Conservation (phyloP, 2,888 invertebrate genomes). For the Drosophila anomalipes region DNA sequence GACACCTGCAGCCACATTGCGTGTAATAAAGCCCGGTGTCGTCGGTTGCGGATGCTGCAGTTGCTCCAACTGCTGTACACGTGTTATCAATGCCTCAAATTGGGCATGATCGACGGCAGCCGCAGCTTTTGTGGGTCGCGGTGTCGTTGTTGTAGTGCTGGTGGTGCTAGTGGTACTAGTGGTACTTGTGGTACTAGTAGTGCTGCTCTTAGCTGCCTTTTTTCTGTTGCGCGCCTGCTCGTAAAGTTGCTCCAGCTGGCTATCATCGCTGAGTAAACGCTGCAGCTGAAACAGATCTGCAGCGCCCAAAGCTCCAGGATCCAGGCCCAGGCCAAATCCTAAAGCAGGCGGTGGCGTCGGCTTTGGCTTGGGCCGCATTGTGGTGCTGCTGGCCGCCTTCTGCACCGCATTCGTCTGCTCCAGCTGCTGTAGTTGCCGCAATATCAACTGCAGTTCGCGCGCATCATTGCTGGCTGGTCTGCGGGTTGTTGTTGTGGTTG, state of each 20-base stretch:
- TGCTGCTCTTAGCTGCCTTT: conserved; percentile 33
- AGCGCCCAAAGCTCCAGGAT: conserved; percentile 24
- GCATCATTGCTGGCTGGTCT: conserved; percentile 45
- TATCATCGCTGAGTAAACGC: conserved; percentile 85
- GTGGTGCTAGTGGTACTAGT: conserved; percentile 36
- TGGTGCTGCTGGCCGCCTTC: conserved; percentile 27
- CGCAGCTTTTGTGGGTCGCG: conserved; percentile 59
- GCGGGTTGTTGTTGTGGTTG: conserved; percentile 32
- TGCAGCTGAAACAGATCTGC: conserved; percentile 86
- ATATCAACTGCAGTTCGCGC: conserved; percentile 69
- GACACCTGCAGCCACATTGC: conserved; percentile 65
- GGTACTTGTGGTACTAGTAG: conserved; percentile 28
- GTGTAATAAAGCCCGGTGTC: conserved; percentile 72
- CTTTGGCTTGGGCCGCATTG: conserved; percentile 4
- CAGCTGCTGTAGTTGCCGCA: conserved; percentile 72
- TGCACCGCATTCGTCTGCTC: conserved; percentile 63
- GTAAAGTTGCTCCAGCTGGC: conserved; percentile 81
- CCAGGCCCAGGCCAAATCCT: conserved; percentile 22
- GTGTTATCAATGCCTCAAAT: conserved; percentile 85
- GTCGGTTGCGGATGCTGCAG: conserved; percentile 65
- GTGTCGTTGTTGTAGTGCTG: conserved; percentile 48
- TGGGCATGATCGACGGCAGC: conserved; percentile 85
- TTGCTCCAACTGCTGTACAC: conserved; percentile 84
- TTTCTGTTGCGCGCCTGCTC: conserved; percentile 78
- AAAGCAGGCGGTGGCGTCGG: not conserved